A percentile compares a stretch with the other conserved stretches of the same genome.
Conservation (phyloP, 2,113 vertebrate genomes). For the Catharus minimus region DNA sequence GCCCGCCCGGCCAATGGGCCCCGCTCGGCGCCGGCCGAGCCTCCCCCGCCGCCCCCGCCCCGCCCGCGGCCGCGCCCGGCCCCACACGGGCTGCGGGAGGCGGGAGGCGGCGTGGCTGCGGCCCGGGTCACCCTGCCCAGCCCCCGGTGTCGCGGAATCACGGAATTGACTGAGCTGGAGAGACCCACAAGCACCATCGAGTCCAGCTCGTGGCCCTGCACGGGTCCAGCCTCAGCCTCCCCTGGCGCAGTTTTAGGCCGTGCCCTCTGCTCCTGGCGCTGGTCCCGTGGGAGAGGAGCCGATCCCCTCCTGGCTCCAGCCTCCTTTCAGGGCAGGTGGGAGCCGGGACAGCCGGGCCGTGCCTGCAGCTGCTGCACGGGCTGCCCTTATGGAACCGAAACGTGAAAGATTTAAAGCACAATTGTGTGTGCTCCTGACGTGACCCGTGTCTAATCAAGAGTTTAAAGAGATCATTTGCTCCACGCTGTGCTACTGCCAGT, state of each 20-base stretch:
- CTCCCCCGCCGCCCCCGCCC: background rate
- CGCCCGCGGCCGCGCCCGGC: background rate
- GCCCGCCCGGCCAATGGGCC: background rate
- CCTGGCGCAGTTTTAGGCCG: background rate
- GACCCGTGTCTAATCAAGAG: background rate
- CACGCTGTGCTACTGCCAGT: fast-evolving
- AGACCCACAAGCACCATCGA: background rate
- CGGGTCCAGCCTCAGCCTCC: fast-evolving
- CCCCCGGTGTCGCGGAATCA: background rate
- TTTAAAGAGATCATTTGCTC: background rate
- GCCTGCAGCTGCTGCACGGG: background rate
- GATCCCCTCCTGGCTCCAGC: background rate
- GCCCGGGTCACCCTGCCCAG: background rate
- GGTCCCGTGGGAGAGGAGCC: too few relatives aligned
- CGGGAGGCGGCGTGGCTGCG: fast-evolving
- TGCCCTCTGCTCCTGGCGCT: background rate
- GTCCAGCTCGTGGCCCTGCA: fast-evolving
- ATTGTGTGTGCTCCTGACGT: fast-evolving
- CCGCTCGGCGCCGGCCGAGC: background rate
- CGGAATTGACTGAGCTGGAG: background rate
- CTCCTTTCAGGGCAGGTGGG: background rate
- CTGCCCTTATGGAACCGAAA: fast-evolving
- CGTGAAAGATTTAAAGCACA: fast-evolving
- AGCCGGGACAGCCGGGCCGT: background rate
- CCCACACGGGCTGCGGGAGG: background rate